Evolutionary conservation across 1,140 invertebrate species (phyloP).

Genomic region (Zaprionus africanus): DNA sequence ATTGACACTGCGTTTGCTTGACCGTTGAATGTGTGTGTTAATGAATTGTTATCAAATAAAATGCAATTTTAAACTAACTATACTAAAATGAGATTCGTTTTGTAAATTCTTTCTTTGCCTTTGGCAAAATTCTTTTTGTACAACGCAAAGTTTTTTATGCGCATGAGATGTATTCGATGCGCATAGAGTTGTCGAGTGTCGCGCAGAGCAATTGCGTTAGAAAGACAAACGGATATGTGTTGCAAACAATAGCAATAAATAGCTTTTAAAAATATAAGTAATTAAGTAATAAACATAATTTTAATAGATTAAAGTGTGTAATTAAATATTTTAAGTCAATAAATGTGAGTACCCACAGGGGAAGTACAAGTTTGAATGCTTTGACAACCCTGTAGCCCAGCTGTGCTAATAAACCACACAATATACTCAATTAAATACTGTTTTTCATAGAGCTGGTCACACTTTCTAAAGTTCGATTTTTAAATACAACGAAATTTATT

Average conservation of each 20-base stretch:
- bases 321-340: constrained; percentile 25
- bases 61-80: constrained; percentile 44
- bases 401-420: constrained; percentile 22
- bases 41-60: constrained; percentile 27
- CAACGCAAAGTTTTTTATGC: constrained; percentile 49
- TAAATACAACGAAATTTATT: constrained; percentile 59
- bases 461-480: constrained; percentile 1
- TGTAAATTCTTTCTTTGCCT: constrained; percentile 50
- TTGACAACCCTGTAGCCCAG: constrained; percentile 49
- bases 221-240: neutral
- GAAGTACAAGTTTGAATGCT: neutral
- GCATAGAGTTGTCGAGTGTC: constrained; percentile 46
- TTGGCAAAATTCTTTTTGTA: constrained; percentile 32
- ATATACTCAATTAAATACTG: constrained; percentile 17
- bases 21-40: constrained; percentile 6
- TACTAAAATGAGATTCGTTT: constrained; percentile 61
- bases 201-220: constrained; percentile 7
- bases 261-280: neutral
- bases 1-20: constrained; percentile 32
- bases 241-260: neutral
- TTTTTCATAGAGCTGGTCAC: constrained; percentile 30
- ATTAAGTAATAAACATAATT: neutral
- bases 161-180: constrained; percentile 62
- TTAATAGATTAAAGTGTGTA: neutral
- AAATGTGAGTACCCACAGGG: neutral